Conservation (phyloP, 2,888 invertebrate genomes). For the Horisme vitalbata region DNA sequence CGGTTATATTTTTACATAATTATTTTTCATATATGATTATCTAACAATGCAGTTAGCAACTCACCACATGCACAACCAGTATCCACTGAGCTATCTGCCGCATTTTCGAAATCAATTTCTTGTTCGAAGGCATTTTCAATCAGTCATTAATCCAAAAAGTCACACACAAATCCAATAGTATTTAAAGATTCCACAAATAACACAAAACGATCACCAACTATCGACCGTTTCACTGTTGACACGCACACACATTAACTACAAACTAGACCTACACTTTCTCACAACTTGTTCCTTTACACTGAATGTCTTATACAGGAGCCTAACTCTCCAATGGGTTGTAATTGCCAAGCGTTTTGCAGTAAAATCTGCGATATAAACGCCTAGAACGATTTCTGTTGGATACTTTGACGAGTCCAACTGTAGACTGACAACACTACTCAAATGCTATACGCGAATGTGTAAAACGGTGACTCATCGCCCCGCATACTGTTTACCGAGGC, state of each 20-base stretch:
- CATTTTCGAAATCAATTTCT: slow-evolving; percentile 74
- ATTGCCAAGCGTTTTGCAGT: slow-evolving; percentile 71
- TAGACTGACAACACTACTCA: slow-evolving; percentile 82
- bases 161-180: slow-evolving; percentile 54
- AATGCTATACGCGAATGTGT: slow-evolving; percentile 83
- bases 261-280: slow-evolving; percentile 78
- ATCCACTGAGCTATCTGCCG: slow-evolving; percentile 75
- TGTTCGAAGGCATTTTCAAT: slow-evolving; percentile 75
- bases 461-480: slow-evolving; percentile 83
- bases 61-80: slow-evolving; percentile 77
- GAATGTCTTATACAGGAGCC: slow-evolving; percentile 57
- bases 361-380: slow-evolving; percentile 74
- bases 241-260: slow-evolving; percentile 68
- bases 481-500: slow-evolving; percentile 83
- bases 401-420: slow-evolving; percentile 76
- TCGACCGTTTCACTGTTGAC: slow-evolving; percentile 78
- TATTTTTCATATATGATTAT: too few relatives aligned
- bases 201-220: slow-evolving; percentile 71
- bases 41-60: slow-evolving; percentile 41
- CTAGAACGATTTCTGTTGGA: slow-evolving; percentile 64
- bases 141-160: slow-evolving; percentile 44
- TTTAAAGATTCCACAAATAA: slow-evolving; percentile 72
- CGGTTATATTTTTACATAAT: too few relatives aligned
- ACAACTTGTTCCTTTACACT: slow-evolving; percentile 62
- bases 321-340: slow-evolving; percentile 56